These are phyloP conservation scores for Orchesella cincta DNA, from an alignment of 1,140 invertebrate genomes.

Conservation along the genomic window DNA sequence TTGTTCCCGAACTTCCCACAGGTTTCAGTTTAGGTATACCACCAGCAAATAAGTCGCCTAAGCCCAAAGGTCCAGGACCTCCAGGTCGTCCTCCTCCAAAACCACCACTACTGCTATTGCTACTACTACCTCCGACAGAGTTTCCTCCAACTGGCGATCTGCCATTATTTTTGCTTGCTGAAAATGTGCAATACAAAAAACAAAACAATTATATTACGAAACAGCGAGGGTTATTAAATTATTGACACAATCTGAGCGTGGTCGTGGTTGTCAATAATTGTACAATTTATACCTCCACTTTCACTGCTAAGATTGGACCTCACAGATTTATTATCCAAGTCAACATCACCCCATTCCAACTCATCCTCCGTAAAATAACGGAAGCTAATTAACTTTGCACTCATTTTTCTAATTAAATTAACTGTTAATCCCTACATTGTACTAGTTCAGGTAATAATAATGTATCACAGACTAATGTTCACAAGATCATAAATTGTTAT, in stretches of 20 bases:
- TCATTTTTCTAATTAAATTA: background rate
- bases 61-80: conserved; percentile 52
- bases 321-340: background rate
- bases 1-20: conserved; percentile 61
- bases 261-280: background rate
- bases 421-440: no score
- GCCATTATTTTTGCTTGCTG: conserved; percentile 49
- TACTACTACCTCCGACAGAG: conserved; percentile 16
- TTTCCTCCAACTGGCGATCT: conserved; percentile 38
- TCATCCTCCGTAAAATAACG: conserved; percentile 33
- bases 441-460: no score
- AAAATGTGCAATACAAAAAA: conserved; percentile 30
- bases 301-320: background rate
- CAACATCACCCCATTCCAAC: background rate
- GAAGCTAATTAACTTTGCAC: conserved; percentile 35
- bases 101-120: conserved; percentile 48
- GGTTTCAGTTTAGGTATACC: conserved; percentile 84
- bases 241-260: background rate
- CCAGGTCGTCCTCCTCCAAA: conserved; percentile 40
- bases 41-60: conserved; percentile 79
- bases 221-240: background rate
- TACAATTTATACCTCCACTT: background rate
- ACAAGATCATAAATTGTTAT: no score
- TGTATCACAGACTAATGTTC: no score
- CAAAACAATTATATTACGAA: conserved; percentile 29